These are phyloP conservation scores for Ictalurus furcatus DNA, from an alignment of 2,113 vertebrate species.

Conservation along the genomic window DNA sequence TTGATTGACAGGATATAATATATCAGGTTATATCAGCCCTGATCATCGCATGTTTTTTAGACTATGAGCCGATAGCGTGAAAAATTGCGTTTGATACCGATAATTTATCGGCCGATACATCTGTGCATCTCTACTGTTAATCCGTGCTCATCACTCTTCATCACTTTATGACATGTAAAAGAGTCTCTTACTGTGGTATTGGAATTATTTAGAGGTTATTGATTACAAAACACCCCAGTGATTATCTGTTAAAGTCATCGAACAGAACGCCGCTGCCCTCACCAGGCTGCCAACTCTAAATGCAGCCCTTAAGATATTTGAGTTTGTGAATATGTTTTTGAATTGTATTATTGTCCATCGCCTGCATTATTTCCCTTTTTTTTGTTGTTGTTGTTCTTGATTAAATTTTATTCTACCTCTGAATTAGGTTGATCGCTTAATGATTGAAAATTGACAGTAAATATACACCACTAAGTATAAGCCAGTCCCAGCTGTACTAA, in stretches of 20 bases:
- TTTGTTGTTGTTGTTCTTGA: neutral
- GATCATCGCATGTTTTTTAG: too few species aligned
- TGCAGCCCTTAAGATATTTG: neutral
- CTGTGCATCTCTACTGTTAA: too few species aligned
- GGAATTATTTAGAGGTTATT: too few species aligned
- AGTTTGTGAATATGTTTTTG: neutral
- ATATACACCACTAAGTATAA: neutral
- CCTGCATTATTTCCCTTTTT: neutral
- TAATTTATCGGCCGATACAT: too few species aligned
- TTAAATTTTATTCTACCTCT: neutral
- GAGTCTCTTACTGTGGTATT: too few species aligned
- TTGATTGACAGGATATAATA: too few species aligned
- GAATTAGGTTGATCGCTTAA: neutral
- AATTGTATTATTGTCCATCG: neutral
- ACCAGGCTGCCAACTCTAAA: slow-evolving; percentile 33
- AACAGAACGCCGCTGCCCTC: slow-evolving; percentile 61
- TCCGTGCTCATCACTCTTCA: neutral
- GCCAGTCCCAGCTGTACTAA: neutral
- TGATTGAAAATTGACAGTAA: neutral
- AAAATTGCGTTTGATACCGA: too few species aligned
- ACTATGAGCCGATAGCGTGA: too few species aligned
- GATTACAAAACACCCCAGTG: neutral
- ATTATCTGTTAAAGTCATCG: neutral
- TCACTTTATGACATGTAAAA: neutral
- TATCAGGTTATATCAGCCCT: too few species aligned